Conservation (phyloP, 2,888 invertebrate species). For the Alviniconcha strummeri region DNA sequence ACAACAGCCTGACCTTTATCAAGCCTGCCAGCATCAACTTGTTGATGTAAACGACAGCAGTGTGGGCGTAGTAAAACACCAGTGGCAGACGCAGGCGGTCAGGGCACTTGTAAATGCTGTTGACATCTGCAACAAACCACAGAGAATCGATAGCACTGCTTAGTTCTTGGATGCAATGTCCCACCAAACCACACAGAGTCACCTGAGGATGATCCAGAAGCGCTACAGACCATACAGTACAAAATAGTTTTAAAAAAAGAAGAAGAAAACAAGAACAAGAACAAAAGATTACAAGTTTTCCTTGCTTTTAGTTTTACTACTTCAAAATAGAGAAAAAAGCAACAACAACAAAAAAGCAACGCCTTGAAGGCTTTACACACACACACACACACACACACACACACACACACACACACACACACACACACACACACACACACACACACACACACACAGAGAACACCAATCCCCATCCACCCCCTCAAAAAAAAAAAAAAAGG, state of each 20-base stretch:
- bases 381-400: not conserved
- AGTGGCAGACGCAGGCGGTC: conserved; percentile 70
- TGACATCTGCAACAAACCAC: conserved; percentile 57
- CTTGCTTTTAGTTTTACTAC: too few species aligned
- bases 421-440: not conserved
- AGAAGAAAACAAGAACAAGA: too few species aligned
- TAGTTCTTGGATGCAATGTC: too few species aligned
- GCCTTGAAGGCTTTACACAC: not conserved
- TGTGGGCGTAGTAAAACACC: conserved; percentile 72
- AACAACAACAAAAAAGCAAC: too few species aligned
- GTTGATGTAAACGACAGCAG: conserved; percentile 71
- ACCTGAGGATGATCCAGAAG: too few species aligned
- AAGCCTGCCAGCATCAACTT: conserved; percentile 68
- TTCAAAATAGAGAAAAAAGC: too few species aligned
- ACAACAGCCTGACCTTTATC: conserved; percentile 55
- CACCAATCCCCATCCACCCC: not conserved
- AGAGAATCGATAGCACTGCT: too few species aligned
- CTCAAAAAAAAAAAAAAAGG: not conserved
- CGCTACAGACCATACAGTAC: too few species aligned
- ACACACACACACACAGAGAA: not conserved
- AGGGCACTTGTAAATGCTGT: conserved; percentile 66
- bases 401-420: not conserved
- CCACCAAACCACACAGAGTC: too few species aligned
- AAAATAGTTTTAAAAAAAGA: too few species aligned
- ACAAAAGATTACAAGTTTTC: too few species aligned